A percentile compares a stretch with the other conserved stretches of the same genome.
Evolutionary conservation across 2,113 vertebrate species (phyloP).

Genomic region (Etheostoma spectabile): DNA sequence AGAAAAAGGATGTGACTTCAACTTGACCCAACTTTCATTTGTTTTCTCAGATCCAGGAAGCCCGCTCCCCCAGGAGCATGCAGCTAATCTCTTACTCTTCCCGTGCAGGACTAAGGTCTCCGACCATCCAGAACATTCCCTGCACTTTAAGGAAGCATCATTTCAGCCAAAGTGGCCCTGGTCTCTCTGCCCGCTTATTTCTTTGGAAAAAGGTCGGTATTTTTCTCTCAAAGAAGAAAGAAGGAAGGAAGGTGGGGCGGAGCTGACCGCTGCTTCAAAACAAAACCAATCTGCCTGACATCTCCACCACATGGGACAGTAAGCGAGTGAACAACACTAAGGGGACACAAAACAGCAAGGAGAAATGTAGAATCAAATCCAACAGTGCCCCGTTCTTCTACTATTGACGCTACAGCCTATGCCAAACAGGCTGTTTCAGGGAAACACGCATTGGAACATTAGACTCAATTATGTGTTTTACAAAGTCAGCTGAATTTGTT

Average conservation of each 20-base stretch:
- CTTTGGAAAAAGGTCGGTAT: neutral
- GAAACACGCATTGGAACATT: constrained; percentile 8
- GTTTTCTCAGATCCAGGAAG: constrained; percentile 59
- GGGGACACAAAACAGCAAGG: constrained; percentile 5
- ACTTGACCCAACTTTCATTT: constrained; percentile 35
- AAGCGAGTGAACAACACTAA: too few relatives aligned
- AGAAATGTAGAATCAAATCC: constrained; percentile 3
- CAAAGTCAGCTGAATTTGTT: constrained; percentile 6
- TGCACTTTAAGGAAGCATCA: constrained; percentile 31
- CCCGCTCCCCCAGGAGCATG: constrained; percentile 17
- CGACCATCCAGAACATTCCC: constrained; percentile 23
- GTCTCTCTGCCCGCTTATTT: neutral
- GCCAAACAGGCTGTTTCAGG: constrained; percentile 9
- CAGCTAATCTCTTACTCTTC: constrained; percentile 53
- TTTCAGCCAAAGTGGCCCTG: constrained; percentile 2
- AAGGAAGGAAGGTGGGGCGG: neutral
- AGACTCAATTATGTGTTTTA: neutral
- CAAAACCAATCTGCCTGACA: too few relatives aligned
- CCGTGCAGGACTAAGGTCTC: constrained; percentile 40
- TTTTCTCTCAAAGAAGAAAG: constrained; percentile 1
- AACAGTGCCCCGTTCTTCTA: neutral
- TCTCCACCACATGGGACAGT: too few relatives aligned
- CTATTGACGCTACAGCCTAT: neutral
- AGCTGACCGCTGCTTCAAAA: neutral
- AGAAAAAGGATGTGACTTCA: constrained; percentile 10